phyloP scores from a whole-genome alignment of 2,888 invertebrate species.

The Merodon equestris region DNA sequence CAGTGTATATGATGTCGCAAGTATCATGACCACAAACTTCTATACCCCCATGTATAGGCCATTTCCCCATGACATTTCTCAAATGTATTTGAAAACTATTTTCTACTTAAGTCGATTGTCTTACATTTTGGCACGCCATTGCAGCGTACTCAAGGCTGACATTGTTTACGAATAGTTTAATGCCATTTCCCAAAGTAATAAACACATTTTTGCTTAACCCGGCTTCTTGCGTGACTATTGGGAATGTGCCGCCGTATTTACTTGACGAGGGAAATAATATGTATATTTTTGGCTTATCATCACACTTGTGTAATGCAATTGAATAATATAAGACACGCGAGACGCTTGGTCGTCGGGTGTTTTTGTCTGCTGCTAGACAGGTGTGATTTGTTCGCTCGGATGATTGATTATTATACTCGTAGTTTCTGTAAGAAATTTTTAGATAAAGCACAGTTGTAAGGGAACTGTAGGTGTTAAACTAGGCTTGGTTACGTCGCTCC shows the following conservation, averaged over 20 bases:
- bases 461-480: too few relatives aligned
- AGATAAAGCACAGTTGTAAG: too few relatives aligned
- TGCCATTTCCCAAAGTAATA: not conserved
- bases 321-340: conserved; percentile 11
- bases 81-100: conserved; percentile 1
- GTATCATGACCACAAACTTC: not conserved
- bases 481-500: too few relatives aligned
- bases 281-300: conserved; percentile 27
- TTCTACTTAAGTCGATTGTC: conserved; percentile 20
- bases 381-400: conserved; percentile 1
- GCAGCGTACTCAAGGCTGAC: conserved; percentile 16
- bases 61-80: not conserved
- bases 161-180: too few relatives aligned
- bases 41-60: conserved; percentile 1
- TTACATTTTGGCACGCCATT: conserved; percentile 16
- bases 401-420: too few relatives aligned
- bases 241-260: conserved; percentile 12
- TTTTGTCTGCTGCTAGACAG: not conserved
- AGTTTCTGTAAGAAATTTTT: too few relatives aligned
- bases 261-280: not conserved
- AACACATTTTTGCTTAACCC: not conserved
- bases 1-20: not conserved
- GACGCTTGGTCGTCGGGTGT: conserved; percentile 35
- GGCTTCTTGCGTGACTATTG: too few relatives aligned
- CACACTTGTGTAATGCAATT: not conserved